These are phyloP conservation scores for Eledona agricola DNA, from an alignment of 2,888 invertebrate species.

Conservation along the genomic window DNA sequence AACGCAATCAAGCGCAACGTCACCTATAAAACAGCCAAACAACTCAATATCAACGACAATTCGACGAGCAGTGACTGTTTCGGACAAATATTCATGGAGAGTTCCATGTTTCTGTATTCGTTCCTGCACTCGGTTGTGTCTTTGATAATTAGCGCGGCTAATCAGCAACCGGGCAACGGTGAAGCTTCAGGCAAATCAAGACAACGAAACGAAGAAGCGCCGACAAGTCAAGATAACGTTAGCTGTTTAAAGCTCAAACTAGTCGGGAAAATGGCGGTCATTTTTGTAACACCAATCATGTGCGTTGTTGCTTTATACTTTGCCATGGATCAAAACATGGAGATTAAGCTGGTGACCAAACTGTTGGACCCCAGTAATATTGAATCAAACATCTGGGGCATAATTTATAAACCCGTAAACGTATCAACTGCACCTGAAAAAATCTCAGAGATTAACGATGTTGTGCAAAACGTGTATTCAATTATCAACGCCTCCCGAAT, in stretches of 20 bases:
- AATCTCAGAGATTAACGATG: constrained; percentile 47
- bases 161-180: no score
- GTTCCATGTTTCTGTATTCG: constrained; percentile 54
- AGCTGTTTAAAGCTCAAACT: constrained; percentile 27
- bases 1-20: constrained; percentile 42
- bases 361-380: constrained; percentile 38
- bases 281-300: constrained; percentile 47
- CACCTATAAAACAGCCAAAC: constrained; percentile 34
- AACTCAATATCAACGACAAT: constrained; percentile 35
- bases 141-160: constrained; percentile 48
- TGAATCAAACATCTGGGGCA: constrained; percentile 42
- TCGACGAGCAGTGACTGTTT: constrained; percentile 38
- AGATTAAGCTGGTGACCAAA: constrained; percentile 21
- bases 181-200: no score
- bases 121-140: constrained; percentile 54
- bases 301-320: constrained; percentile 45
- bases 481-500: constrained; percentile 46
- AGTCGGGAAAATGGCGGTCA: constrained; percentile 32
- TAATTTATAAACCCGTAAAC: constrained; percentile 50
- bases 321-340: constrained; percentile 37
- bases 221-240: constrained; percentile 7
- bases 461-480: constrained; percentile 53
- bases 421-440: constrained; percentile 40
- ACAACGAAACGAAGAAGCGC: neutral
- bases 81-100: constrained; percentile 47